Conservation (phyloP, 2,797 vertebrate genomes). For the Channallabes apus region DNA sequence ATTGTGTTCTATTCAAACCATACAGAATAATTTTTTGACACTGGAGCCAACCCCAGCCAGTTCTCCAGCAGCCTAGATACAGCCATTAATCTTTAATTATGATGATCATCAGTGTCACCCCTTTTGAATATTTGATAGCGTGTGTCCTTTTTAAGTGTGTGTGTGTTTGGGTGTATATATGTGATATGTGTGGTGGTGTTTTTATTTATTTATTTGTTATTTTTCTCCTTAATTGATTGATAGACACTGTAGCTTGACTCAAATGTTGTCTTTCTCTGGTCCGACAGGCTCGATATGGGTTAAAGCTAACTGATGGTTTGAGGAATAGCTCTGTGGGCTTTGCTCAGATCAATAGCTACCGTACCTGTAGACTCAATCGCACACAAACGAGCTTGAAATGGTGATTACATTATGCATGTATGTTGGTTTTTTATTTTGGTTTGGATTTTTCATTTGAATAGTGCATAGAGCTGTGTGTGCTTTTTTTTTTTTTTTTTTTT, state of each 20-base stretch:
- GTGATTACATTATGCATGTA: slow-evolving; percentile 99
- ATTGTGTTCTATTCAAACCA: neutral
- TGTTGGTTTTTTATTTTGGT: slow-evolving; percentile 81
- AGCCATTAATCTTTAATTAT: slow-evolving; percentile 5
- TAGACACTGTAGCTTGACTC: slow-evolving; percentile 88
- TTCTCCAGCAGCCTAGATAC: neutral
- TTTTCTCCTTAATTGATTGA: slow-evolving; percentile 51
- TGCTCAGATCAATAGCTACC: slow-evolving; percentile 86
- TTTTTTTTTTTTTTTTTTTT: slow-evolving; percentile 63
- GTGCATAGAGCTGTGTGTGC: slow-evolving; percentile 96
- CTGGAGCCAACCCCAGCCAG: neutral
- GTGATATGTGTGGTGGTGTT: slow-evolving; percentile 29
- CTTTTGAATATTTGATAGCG: slow-evolving; percentile 33
- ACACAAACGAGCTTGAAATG: slow-evolving; percentile 96
- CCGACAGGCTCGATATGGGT: slow-evolving; percentile 98
- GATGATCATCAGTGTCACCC: neutral
- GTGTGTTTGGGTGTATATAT: slow-evolving; percentile 7
- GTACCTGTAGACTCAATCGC: slow-evolving; percentile 92
- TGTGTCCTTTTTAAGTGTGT: slow-evolving; percentile 44
- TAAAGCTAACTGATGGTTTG: slow-evolving; percentile 98
- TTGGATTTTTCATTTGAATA: slow-evolving; percentile 76
- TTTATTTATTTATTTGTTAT: neutral
- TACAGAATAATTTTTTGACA: neutral
- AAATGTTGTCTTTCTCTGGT: slow-evolving; percentile 99
- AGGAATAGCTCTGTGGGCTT: slow-evolving; percentile 96